Conservation (phyloP, 2,113 vertebrate genomes). For the Leptosomus discolor region DNA sequence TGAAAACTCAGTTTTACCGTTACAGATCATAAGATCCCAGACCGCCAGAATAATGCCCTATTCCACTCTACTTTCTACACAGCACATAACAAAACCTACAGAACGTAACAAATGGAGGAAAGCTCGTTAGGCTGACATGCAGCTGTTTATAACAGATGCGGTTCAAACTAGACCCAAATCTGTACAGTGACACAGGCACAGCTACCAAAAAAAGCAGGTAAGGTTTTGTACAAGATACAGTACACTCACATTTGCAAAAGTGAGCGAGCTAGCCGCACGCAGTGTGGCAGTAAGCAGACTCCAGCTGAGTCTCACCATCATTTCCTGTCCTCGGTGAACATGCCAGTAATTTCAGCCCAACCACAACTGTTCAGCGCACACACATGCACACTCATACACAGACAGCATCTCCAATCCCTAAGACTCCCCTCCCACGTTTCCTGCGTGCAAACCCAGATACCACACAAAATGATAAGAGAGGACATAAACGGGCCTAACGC, state of each 20-base stretch:
- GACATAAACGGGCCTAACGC: neutral
- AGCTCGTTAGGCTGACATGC: neutral
- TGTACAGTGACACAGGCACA: neutral
- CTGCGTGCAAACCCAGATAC: neutral
- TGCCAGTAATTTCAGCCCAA: neutral
- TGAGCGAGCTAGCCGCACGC: neutral
- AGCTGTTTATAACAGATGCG: neutral
- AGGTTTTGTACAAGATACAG: neutral
- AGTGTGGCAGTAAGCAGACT: neutral
- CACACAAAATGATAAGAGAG: neutral
- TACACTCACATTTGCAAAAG: neutral
- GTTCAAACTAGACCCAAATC: neutral
- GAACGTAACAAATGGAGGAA: neutral
- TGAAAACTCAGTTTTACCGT: neutral
- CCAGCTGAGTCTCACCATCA: neutral
- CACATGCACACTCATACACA: neutral
- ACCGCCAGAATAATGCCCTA: neutral
- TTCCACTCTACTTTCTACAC: neutral
- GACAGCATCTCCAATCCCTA: neutral
- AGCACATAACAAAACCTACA: neutral
- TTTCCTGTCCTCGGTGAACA: slow-evolving; percentile 37
- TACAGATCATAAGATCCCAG: neutral
- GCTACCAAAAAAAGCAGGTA: neutral
- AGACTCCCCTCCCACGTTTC: neutral
- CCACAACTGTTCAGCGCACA: neutral